Percentiles rank a stretch among this genome's conserved stretches.
phyloP scores from a whole-genome alignment of 1,140 invertebrate species.

The Lucilia sericata region DNA sequence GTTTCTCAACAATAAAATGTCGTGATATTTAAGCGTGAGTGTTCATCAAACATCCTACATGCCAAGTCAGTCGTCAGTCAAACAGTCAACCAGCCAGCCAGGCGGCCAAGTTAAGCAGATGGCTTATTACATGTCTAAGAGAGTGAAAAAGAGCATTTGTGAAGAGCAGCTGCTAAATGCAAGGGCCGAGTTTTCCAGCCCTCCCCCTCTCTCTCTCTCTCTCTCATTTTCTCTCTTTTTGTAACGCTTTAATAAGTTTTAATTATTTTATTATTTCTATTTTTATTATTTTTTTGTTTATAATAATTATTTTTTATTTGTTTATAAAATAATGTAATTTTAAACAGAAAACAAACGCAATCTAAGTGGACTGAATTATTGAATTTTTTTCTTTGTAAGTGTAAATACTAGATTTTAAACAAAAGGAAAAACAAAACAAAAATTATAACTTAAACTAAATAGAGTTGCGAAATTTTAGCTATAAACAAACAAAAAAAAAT shows the following conservation, averaged over 20 bases:
- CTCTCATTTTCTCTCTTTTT: not conserved
- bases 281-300: conserved; percentile 10
- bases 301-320: conserved; percentile 15
- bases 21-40: conserved; percentile 37
- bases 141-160: not conserved
- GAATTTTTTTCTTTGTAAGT: conserved; percentile 62
- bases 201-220: too few species aligned
- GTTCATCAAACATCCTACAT: not conserved
- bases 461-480: too few species aligned
- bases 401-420: conserved; percentile 65
- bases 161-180: conserved; percentile 9
- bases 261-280: conserved; percentile 32
- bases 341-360: conserved; percentile 57
- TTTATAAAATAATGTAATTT: conserved; percentile 32
- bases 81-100: not conserved
- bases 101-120: not conserved
- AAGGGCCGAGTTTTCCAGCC: not conserved
- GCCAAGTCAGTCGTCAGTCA: not conserved
- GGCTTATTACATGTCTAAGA: not conserved
- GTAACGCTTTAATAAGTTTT: conserved; percentile 40
- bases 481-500: not conserved
- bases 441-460: not conserved
- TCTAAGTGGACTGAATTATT: conserved; percentile 68
- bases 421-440: conserved; percentile 8
- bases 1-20: not conserved